Evolutionary conservation across 2,113 vertebrate species (phyloP).

Genomic region (Elachura formosa): DNA sequence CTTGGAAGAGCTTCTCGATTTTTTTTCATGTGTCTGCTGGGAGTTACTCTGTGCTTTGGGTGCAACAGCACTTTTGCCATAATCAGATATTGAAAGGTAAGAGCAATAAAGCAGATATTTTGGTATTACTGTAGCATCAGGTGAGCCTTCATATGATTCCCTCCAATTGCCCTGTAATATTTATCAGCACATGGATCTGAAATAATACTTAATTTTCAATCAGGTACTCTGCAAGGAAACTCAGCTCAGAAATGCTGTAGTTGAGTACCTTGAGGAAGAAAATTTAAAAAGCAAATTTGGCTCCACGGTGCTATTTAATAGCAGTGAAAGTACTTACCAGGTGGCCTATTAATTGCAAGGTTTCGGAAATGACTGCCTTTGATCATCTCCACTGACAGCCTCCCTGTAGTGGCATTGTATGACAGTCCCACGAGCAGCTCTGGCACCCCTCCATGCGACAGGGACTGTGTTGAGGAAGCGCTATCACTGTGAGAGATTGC

Average conservation of each 20-base stretch:
- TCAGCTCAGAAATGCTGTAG: not conserved
- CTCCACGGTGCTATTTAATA: not conserved
- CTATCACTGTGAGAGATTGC: constrained; percentile 86
- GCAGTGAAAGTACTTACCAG: constrained; percentile 76
- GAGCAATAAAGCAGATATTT: not conserved
- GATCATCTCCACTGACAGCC: constrained; percentile 94
- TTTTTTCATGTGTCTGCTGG: not conserved
- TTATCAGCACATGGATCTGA: not conserved
- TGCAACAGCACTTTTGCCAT: not conserved
- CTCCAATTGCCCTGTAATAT: not conserved
- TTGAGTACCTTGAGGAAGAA: not conserved
- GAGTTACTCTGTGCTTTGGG: not conserved
- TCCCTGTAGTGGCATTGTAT: constrained; percentile 93
- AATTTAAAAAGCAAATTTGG: not conserved
- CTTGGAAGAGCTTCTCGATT: not conserved
- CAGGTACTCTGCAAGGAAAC: not conserved
- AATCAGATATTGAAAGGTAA: not conserved
- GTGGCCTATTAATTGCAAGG: constrained; percentile 86
- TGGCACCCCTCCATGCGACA: constrained; percentile 90
- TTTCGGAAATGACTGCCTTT: constrained; percentile 98
- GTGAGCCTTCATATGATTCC: not conserved
- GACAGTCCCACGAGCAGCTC: constrained; percentile 91
- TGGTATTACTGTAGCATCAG: not conserved
- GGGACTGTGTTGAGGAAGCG: constrained; percentile 86
- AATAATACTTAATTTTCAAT: not conserved